Evolutionary conservation across 2,888 invertebrate species (phyloP).

Genomic region (Macropis europaea): DNA sequence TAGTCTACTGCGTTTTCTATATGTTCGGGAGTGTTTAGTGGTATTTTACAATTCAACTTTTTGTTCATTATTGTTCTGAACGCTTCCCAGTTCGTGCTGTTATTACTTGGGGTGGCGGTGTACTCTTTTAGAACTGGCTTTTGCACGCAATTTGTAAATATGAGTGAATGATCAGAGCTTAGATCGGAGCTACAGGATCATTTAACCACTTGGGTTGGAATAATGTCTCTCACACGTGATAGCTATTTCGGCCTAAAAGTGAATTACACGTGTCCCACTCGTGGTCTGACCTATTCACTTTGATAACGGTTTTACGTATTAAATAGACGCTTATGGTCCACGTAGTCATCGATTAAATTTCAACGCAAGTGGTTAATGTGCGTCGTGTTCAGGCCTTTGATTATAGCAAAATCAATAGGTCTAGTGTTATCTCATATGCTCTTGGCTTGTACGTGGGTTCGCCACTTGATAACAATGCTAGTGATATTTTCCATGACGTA

Average conservation of each 20-base stretch:
- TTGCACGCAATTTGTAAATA: neutral
- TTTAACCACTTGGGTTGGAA: too few species aligned
- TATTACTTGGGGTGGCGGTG: neutral
- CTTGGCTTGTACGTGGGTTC: neutral
- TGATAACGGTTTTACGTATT: too few species aligned
- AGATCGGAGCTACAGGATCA: neutral
- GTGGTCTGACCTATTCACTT: too few species aligned
- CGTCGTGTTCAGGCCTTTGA: neutral
- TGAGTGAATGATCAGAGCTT: neutral
- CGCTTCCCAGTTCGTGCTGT: neutral
- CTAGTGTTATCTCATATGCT: neutral
- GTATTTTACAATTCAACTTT: neutral
- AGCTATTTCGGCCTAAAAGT: too few species aligned
- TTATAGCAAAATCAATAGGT: constrained; percentile 4
- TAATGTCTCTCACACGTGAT: too few species aligned
- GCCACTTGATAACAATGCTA: too few species aligned
- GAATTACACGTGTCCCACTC: too few species aligned
- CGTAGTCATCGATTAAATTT: too few species aligned
- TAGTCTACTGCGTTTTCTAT: neutral
- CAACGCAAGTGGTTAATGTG: too few species aligned
- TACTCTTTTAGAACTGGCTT: neutral
- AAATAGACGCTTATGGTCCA: too few species aligned
- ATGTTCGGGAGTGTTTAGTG: neutral
- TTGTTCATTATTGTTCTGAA: neutral
- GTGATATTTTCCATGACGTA: too few species aligned